These are phyloP conservation scores for Felis catus DNA, from an alignment of 2,113 vertebrate genomes.

Conservation along the genomic window DNA sequence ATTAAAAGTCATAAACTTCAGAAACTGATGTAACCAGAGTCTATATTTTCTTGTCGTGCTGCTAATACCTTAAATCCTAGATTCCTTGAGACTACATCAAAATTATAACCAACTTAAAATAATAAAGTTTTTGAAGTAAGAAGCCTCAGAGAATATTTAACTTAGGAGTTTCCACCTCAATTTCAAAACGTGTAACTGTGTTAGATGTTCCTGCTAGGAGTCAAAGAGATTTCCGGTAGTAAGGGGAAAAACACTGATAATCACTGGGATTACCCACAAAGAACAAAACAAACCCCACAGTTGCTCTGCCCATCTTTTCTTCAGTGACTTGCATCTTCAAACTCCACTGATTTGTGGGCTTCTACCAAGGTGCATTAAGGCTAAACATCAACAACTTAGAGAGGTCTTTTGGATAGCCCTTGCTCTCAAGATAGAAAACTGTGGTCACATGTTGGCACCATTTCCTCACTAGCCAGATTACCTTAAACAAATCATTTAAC, in stretches of 20 bases:
- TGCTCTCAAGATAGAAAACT: not conserved
- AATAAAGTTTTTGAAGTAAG: not conserved
- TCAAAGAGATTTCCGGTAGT: not conserved
- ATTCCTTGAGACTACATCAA: not conserved
- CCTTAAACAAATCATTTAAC: not conserved
- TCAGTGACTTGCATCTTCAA: not conserved
- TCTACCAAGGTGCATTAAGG: not conserved
- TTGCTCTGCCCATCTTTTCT: not conserved
- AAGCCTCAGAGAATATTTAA: not conserved
- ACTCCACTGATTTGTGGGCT: not conserved
- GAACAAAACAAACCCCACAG: not conserved
- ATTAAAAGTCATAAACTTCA: conserved; percentile 24
- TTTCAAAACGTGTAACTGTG: not conserved
- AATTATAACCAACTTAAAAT: not conserved
- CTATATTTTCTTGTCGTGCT: not conserved
- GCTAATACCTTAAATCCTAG: conserved; percentile 10
- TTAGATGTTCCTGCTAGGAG: not conserved
- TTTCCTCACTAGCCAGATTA: not conserved
- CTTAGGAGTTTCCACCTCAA: not conserved
- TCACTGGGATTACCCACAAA: not conserved
- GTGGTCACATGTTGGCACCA: not conserved
- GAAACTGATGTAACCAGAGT: not conserved
- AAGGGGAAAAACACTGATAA: not conserved
- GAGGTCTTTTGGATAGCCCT: not conserved
- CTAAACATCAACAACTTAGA: not conserved